phyloP scores from a whole-genome alignment of 92 coral and sea anemone genomes.

The Phenganax marumi region DNA sequence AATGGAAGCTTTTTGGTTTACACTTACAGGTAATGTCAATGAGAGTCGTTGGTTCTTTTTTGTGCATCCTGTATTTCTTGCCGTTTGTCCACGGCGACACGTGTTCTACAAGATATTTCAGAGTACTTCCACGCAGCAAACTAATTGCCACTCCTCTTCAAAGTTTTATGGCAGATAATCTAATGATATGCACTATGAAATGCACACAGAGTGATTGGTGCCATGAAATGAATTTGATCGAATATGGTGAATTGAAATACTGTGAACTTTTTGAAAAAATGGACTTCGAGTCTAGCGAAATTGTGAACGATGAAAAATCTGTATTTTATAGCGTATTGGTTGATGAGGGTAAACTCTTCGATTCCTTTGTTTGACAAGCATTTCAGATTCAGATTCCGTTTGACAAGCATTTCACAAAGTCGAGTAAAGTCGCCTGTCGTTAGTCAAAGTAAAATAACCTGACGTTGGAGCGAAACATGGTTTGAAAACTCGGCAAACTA shows the following conservation, averaged over 20 bases:
- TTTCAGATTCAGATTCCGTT: too few species aligned
- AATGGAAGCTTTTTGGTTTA: background rate
- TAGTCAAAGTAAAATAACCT: too few species aligned
- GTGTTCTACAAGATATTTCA: background rate
- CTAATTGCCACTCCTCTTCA: background rate
- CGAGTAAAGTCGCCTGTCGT: too few species aligned
- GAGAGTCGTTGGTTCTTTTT: background rate
- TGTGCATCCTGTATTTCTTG: background rate
- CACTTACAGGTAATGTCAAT: background rate
- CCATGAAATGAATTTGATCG: slow-evolving; percentile 54
- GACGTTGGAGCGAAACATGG: too few species aligned
- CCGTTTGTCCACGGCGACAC: background rate
- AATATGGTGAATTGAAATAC: slow-evolving; percentile 59
- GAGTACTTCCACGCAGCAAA: slow-evolving; percentile 1
- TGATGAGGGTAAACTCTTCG: background rate
- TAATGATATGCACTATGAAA: background rate
- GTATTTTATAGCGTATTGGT: background rate
- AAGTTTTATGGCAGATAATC: background rate
- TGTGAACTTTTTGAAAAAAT: slow-evolving; percentile 72
- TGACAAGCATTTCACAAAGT: background rate
- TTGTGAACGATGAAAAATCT: background rate
- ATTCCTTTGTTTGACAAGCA: background rate
- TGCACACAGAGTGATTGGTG: slow-evolving; percentile 71
- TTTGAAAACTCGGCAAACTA: too few species aligned
- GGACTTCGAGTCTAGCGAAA: background rate